Evolutionary conservation across 1,140 invertebrate species (phyloP).

Genomic region (Lucilia sericata): DNA sequence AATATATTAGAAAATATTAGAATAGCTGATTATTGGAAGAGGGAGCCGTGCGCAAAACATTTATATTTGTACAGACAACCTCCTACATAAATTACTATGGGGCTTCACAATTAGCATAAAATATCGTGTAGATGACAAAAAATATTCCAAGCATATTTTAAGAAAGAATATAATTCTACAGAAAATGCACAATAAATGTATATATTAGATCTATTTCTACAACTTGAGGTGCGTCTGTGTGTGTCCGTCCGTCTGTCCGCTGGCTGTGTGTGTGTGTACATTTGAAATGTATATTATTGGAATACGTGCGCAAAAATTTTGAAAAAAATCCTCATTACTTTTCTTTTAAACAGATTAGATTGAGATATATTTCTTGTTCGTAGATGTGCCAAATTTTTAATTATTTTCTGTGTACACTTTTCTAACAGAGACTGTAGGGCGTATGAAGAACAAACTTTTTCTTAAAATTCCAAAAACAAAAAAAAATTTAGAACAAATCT

Average conservation of each 20-base stretch:
- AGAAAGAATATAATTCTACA: neutral
- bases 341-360: constrained; percentile 7
- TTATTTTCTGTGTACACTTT: too few species aligned
- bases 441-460: too few species aligned
- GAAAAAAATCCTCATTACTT: neutral
- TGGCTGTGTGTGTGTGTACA: neutral
- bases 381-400: neutral
- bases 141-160: constrained; percentile 32
- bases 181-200: neutral
- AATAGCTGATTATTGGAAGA: neutral
- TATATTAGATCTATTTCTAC: neutral
- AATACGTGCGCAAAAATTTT: constrained; percentile 52
- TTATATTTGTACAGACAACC: constrained; percentile 58
- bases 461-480: neutral
- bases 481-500: neutral
- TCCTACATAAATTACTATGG: constrained; percentile 51
- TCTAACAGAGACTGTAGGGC: neutral
- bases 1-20: neutral
- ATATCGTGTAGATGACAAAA: constrained; percentile 64
- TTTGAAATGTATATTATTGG: neutral
- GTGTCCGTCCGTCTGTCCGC: too few species aligned
- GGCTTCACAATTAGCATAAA: constrained; percentile 63
- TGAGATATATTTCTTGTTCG: neutral
- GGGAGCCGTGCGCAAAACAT: constrained; percentile 64
- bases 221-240: too few species aligned